Base-by-base conservation (phyloP, 2,888 invertebrate genomes). In the Crepidodera aurea region DNA sequence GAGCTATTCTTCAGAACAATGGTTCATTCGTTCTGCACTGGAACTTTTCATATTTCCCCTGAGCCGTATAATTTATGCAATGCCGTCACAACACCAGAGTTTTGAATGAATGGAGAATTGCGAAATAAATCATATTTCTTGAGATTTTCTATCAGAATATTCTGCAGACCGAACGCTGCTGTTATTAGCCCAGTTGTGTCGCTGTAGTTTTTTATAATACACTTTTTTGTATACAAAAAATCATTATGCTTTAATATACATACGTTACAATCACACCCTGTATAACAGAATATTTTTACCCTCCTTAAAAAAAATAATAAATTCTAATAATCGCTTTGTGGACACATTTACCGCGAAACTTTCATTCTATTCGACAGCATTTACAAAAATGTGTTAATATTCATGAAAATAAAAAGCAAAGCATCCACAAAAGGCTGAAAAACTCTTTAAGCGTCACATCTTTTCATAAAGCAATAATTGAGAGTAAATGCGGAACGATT, bases 11-110 rank as follows among this genome's bases (percentile, higher is more conserved):
- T 51, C 7, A 19, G 6, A 51, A 51, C 51, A 51, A 51, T 51
- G 18, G 34, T 51, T 19, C 13, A 16, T 51, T 51, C 13, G 37
- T 19, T 34, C 8, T 29, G 7, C 19, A 25, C 18, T 34, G 19
- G 19, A 8, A 51, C 32, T 37, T 37, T 51, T 19, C 51, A 34
- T 34, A 34, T 51, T 51, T 51, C 51, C 34, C 51, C n/a, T 1
- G 51, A 51, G 51, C 13, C 6, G 32, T 34, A 34, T 51, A 51
- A 51, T 51, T 51, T 51, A 51, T 51, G 51, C 51, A 51, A 12
- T 19, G 51, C 34, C 18, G 13, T 51, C 32, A 51, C 51, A 51
- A 19, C 32, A 29, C 7, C 34, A 12, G 6, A 8, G 5, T 25
- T 25, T 25, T 7, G 25, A 25, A 25, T 25, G 25, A 25, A 7